phyloP scores from a whole-genome alignment of 2,797 vertebrate genomes.

The Liasis olivaceus region DNA sequence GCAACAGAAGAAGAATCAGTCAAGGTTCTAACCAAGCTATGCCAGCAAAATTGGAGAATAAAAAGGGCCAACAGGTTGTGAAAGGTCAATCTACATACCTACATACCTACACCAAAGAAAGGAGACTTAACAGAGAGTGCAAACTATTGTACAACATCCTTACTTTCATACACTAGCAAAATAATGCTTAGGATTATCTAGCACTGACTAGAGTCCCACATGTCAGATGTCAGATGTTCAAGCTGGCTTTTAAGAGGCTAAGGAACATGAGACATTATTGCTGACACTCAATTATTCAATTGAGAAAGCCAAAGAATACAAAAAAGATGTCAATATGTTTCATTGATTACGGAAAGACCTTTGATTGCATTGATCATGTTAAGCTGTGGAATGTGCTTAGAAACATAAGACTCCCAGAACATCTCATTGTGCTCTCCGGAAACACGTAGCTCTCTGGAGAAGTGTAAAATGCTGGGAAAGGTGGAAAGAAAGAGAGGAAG shows the following conservation, averaged over 20 bases:
- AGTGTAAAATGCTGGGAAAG: not conserved
- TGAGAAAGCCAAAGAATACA: not conserved
- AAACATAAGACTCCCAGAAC: not conserved
- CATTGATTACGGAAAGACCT: not conserved
- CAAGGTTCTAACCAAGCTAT: not conserved
- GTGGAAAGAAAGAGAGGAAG: not conserved
- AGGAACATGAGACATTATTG: not conserved
- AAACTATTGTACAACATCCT: not conserved
- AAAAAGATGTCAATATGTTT: not conserved
- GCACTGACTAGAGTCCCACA: not conserved
- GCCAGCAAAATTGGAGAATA: not conserved
- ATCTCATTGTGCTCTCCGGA: not conserved
- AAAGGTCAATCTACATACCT: not conserved
- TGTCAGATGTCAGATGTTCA: not conserved
- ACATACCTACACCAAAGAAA: not conserved
- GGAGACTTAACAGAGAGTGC: not conserved
- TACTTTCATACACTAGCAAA: not conserved
- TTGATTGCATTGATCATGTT: not conserved
- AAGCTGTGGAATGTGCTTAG: not conserved
- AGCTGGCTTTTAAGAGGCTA: not conserved
- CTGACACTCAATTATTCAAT: too few species aligned
- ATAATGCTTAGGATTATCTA: not conserved
- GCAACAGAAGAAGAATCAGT: not conserved
- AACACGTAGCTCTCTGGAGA: not conserved
- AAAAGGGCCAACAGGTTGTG: not conserved